phyloP scores from a whole-genome alignment of 2,797 vertebrate species.

The Propithecus deckenii region DNA sequence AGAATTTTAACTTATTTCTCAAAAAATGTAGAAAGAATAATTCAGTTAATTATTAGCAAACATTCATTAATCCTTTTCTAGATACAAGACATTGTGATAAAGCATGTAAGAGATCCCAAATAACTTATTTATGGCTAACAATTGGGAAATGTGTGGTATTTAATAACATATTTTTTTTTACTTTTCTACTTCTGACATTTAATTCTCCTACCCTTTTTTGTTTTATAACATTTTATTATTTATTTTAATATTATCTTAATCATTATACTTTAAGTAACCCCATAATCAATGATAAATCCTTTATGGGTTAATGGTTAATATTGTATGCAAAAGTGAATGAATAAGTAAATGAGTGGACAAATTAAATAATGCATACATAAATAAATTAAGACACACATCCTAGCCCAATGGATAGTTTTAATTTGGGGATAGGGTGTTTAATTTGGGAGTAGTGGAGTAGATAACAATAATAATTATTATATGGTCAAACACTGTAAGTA shows the following conservation, averaged over 20 bases:
- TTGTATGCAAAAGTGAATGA: neutral
- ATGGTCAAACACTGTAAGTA: neutral
- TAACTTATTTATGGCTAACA: neutral
- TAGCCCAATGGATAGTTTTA: neutral
- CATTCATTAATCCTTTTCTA: neutral
- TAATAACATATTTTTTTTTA: neutral
- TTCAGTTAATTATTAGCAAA: neutral
- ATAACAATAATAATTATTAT: neutral
- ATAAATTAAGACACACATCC: neutral
- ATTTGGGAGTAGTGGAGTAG: neutral
- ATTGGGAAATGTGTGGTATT: neutral
- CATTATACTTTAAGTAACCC: neutral
- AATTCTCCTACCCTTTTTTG: neutral
- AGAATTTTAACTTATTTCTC: neutral
- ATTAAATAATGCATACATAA: neutral
- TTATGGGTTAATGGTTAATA: neutral
- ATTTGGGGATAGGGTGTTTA: neutral
- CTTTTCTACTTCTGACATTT: neutral
- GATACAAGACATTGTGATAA: neutral
- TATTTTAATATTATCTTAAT: slow-evolving; percentile 33
- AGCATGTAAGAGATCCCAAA: neutral
- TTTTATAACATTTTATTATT: neutral
- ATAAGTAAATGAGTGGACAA: neutral
- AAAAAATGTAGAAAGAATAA: neutral
- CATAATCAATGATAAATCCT: neutral